Percentiles rank a stretch among this genome's conserved stretches.
Evolutionary conservation across 2,888 invertebrate species (phyloP).

Genomic region (Netelia fuscicornis): DNA sequence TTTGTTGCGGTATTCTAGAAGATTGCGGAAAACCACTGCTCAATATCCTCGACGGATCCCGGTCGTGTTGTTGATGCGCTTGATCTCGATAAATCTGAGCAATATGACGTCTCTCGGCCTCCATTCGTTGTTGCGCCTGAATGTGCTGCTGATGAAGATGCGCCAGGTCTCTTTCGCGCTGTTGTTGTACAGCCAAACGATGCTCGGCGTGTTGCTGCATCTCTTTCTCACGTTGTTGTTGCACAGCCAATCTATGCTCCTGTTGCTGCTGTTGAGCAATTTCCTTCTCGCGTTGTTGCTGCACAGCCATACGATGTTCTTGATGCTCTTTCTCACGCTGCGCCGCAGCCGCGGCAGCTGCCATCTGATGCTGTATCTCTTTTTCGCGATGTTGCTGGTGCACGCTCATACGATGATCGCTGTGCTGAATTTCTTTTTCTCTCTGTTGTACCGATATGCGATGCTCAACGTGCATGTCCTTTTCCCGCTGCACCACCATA

Average conservation of each 20-base stretch:
- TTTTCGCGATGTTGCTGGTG: conserved; percentile 81
- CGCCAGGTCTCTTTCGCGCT: conserved; percentile 79
- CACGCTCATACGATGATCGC: conserved; percentile 69
- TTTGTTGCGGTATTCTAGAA: conserved; percentile 75
- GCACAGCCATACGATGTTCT: conserved; percentile 78
- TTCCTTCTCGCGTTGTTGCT: conserved; percentile 73
- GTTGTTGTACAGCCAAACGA: conserved; percentile 78
- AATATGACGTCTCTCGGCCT: conserved; percentile 82
- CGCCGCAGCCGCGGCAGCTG: conserved; percentile 76
- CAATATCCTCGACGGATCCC: conserved; percentile 80
- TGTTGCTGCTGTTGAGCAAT: conserved; percentile 68
- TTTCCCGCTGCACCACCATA: conserved; percentile 74
- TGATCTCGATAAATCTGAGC: conserved; percentile 82
- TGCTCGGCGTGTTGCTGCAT: conserved; percentile 80
- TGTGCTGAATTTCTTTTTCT: conserved; percentile 73
- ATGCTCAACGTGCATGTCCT: conserved; percentile 69
- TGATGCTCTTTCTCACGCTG: conserved; percentile 82
- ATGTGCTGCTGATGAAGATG: conserved; percentile 84
- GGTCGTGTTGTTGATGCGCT: conserved; percentile 78
- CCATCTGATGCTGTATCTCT: conserved; percentile 81
- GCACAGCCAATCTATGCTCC: conserved; percentile 77
- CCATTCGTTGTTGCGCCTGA: conserved; percentile 81
- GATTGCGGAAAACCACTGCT: conserved; percentile 79
- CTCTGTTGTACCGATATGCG: conserved; percentile 68
- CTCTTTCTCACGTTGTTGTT: conserved; percentile 80